phyloP scores from a whole-genome alignment of 2,888 invertebrate species.

The Metellina segmentata region DNA sequence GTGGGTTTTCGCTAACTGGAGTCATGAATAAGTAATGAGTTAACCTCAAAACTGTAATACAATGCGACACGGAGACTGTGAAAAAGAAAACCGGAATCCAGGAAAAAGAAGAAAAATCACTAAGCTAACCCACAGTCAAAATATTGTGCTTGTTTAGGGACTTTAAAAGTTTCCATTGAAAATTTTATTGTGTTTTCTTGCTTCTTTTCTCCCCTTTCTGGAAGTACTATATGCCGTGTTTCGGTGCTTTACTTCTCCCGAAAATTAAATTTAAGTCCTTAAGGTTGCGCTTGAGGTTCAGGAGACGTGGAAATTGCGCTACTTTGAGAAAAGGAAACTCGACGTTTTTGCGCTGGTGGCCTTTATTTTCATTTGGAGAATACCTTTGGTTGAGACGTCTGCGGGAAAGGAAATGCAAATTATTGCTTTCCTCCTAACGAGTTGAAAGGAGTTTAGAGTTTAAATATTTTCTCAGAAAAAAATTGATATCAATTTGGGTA shows the following conservation, averaged over 20 bases:
- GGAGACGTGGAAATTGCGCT: too few relatives aligned
- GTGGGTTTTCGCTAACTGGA: conserved; percentile 27
- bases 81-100: neutral
- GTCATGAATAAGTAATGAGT: conserved; percentile 58
- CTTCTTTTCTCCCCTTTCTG: conserved; percentile 1
- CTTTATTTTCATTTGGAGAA: too few relatives aligned
- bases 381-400: too few relatives aligned
- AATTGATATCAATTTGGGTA: too few relatives aligned
- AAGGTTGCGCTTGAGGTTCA: too few relatives aligned
- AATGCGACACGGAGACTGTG: conserved; percentile 20
- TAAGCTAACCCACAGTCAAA: neutral
- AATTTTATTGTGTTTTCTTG: neutral
- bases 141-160: conserved; percentile 7
- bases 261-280: conserved; percentile 1
- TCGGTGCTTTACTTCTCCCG: neutral
- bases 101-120: neutral
- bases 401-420: too few relatives aligned
- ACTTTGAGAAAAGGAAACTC: too few relatives aligned
- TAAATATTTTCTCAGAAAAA: too few relatives aligned
- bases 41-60: conserved; percentile 42
- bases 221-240: neutral
- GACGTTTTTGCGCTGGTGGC: too few relatives aligned
- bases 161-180: conserved; percentile 5
- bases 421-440: too few relatives aligned
- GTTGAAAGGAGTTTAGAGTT: too few relatives aligned